Base-by-base conservation (phyloP, 2,797 vertebrate species). In the Squalus acanthias region DNA sequence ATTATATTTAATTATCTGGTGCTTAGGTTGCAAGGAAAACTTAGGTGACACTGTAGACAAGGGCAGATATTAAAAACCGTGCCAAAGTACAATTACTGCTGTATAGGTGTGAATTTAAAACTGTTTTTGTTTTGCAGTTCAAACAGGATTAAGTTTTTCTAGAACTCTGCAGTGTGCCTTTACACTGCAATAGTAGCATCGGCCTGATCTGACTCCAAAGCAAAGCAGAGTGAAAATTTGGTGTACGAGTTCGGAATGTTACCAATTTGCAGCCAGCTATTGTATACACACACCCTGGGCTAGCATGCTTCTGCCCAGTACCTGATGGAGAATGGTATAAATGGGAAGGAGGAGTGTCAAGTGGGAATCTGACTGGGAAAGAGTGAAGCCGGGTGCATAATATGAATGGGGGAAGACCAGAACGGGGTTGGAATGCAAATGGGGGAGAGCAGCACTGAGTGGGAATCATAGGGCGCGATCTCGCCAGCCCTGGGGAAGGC, bases 1-100 rank as follows among this genome's bases (percentile, higher is more conserved):
- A 91, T 91, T 91, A 91, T 65, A 63, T 91, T 91, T 91, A 91
- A 91, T 91, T 91, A 91, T 39, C 88, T 89, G 26, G 57, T 91
- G 88, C 57, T n/a, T 15, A 63, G 63, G 57, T 65, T 91, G 88
- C 57, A 91, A 65, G 88, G 87, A 89, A 89, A 89, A 57, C 57
- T 29, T 60, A 89, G 87, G 87, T 89, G 87, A 89, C 53, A 89
- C 15, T 65, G 1, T 7, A 91, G 88, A 91, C 88, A 91, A 88
- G 1, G 2, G 74, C 74, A 79, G 74, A 79, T 79, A 79, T 88
- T 88, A 57, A 88, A 65, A 91, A 33, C 10, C 17, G 29, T 91
- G 88, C 57, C 5, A 65, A 63, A 91, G 88, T 65, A 12, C 57
- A 91, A 63, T 63, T 65, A 91, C 88, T 91, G 60, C 33, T 17